These are phyloP conservation scores for Melanotaenia boesemani DNA, from an alignment of 2,797 vertebrate species.

Conservation along the genomic window DNA sequence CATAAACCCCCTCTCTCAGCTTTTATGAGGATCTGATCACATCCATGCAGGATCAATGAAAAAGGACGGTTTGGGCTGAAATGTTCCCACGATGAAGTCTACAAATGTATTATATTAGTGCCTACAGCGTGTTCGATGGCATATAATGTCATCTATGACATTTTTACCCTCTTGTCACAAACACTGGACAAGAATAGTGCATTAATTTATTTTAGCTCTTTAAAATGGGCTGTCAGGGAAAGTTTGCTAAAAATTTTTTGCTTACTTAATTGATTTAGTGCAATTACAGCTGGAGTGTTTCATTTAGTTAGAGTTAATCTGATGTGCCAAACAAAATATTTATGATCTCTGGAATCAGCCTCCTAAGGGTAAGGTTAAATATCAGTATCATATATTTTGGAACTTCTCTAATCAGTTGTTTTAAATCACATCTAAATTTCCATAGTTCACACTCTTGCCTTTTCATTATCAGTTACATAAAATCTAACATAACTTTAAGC, in stretches of 20 bases:
- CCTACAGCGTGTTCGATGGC: slow-evolving; percentile 56
- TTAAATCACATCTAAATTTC: slow-evolving; percentile 16
- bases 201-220: slow-evolving; percentile 32
- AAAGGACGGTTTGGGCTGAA: slow-evolving; percentile 28
- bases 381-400: not conserved
- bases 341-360: not conserved
- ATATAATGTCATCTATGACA: slow-evolving; percentile 43
- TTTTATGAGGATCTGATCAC: slow-evolving; percentile 1
- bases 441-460: not conserved
- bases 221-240: slow-evolving; percentile 31
- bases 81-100: slow-evolving; percentile 39
- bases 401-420: slow-evolving; percentile 6
- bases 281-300: slow-evolving; percentile 7
- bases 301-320: slow-evolving; percentile 11
- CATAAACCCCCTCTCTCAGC: not conserved
- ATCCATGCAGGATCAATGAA: slow-evolving; percentile 29
- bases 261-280: slow-evolving; percentile 6
- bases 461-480: slow-evolving; percentile 7
- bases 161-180: slow-evolving; percentile 45
- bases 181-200: slow-evolving; percentile 23
- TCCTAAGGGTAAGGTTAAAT: slow-evolving; percentile 3
- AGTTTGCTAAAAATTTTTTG: not conserved
- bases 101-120: slow-evolving; percentile 61
- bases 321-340: not conserved
- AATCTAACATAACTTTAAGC: slow-evolving; percentile 13